These are phyloP conservation scores for Prorops nasuta DNA, from an alignment of 1,140 invertebrate genomes.

Conservation along the genomic window DNA sequence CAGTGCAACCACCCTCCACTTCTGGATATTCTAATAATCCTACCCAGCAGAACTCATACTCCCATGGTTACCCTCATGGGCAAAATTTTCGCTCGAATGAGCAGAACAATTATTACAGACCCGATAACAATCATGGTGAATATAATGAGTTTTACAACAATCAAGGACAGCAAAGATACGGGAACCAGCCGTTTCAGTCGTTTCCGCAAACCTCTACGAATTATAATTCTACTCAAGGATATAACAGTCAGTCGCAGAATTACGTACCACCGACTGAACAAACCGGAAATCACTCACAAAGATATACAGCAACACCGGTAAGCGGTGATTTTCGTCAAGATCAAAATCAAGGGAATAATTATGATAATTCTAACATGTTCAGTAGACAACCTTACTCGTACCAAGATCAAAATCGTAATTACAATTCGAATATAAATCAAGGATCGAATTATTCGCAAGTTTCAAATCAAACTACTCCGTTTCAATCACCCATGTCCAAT, in stretches of 20 bases:
- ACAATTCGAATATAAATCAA: conserved; percentile 37
- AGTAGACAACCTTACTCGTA: conserved; percentile 32
- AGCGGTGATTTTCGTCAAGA: conserved; percentile 39
- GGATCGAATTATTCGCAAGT: conserved; percentile 39
- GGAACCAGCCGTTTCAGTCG: conserved; percentile 41
- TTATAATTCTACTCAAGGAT: conserved; percentile 31
- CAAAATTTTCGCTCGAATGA: conserved; percentile 44
- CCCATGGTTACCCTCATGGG: conserved; percentile 30
- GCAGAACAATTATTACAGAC: conserved; percentile 42
- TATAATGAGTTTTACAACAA: conserved; percentile 49
- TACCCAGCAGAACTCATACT: conserved; percentile 16
- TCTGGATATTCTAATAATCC: conserved; percentile 29
- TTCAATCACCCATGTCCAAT: conserved; percentile 33
- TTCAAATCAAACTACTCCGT: conserved; percentile 30
- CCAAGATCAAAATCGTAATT: conserved; percentile 39
- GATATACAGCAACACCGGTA: conserved; percentile 23
- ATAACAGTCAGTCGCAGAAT: conserved; percentile 36
- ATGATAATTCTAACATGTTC: conserved; percentile 38
- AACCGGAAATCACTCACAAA: conserved; percentile 30
- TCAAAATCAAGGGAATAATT: conserved; percentile 37
- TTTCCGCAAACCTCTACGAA: conserved; percentile 38
- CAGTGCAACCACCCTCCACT: conserved; percentile 31
- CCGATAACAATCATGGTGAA: conserved; percentile 34
- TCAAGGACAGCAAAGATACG: conserved; percentile 40
- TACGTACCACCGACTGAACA: conserved; percentile 36